Base-by-base conservation (phyloP, 53 echinoderm and acorn worm genomes). In the Holothuria scabra region DNA sequence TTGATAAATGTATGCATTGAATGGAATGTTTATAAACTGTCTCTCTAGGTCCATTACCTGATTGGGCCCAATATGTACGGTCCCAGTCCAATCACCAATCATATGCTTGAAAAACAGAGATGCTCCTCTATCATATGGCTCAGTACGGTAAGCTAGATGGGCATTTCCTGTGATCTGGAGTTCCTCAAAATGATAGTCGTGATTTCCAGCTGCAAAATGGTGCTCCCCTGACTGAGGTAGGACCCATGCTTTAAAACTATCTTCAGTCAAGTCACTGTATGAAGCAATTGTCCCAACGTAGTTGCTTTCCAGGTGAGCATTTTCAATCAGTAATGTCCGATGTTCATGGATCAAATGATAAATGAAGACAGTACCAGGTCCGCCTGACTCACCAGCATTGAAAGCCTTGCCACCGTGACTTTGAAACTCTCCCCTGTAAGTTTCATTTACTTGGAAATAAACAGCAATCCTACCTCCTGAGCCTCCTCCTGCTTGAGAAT, bases 221-320 rank as follows among this genome's bases (percentile, higher is more conserved):
- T 95, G 95, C 83, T 86, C 95, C 19, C 95, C 90, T 0, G 92
- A 86, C 52, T 95, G 95, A 25, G 95, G 95, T 9, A 95, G 89
- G 65, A 95, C 82, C 95, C 95, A 95, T 0, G 95, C 95, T 66
- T 95, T 95, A 64, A 95, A 95, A 66, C 90, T 92, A 81, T 95
- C 95, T 18, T 48, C 44, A 6, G 84, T 86, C 10, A 93, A 84
- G 87, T 95, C 95, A 2, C 84, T 32, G 71, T 95, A 90, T 21
- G 67, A 87, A 13, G 41, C 22, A 18, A 95, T 86, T 13, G 84
- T 71, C 12, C 46, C 49, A 19, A 91, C 89, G 61, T 75, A 75
- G 30, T 52, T 74, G 56, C 91, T 91, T 25, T 64, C 37, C 25
- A 87, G 84, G 64, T 88, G 85, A 32, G 79, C 84, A 57, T 95